Evolutionary conservation across 2,888 invertebrate genomes (phyloP).

Genomic region (Trachelus iudaicus): DNA sequence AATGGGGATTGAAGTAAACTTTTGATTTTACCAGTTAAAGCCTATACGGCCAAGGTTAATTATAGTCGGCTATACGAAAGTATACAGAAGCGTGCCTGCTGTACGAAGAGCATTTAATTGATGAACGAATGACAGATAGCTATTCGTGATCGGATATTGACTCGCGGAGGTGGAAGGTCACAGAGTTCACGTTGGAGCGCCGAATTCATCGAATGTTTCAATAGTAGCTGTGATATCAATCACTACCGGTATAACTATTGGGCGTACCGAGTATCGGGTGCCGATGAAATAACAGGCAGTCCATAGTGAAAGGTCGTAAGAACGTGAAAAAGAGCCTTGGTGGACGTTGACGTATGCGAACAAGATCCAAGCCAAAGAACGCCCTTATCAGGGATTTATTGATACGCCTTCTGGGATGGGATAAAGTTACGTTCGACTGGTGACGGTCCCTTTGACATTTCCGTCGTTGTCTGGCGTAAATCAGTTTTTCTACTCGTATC

Average conservation of each 20-base stretch:
- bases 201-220: not conserved
- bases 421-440: not conserved
- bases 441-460: not conserved
- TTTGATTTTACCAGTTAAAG: not conserved
- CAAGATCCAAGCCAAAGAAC: slow-evolving; percentile 6
- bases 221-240: not conserved
- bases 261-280: not conserved
- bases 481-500: not conserved
- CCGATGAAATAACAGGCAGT: not conserved
- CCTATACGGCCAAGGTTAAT: not conserved
- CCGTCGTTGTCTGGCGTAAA: not conserved
- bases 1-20: not conserved
- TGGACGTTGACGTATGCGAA: slow-evolving; percentile 27
- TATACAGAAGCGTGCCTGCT: not conserved
- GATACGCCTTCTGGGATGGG: slow-evolving; percentile 8
- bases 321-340: slow-evolving; percentile 9
- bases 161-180: not conserved
- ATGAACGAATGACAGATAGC: not conserved
- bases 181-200: not conserved
- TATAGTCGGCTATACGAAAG: not conserved
- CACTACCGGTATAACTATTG: not conserved
- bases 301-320: slow-evolving; percentile 1
- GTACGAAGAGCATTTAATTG: not conserved
- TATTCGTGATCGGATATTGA: not conserved
- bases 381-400: slow-evolving; percentile 20